Evolutionary conservation across 2,797 vertebrate genomes (phyloP).

Genomic region (Notolabrus celidotus): DNA sequence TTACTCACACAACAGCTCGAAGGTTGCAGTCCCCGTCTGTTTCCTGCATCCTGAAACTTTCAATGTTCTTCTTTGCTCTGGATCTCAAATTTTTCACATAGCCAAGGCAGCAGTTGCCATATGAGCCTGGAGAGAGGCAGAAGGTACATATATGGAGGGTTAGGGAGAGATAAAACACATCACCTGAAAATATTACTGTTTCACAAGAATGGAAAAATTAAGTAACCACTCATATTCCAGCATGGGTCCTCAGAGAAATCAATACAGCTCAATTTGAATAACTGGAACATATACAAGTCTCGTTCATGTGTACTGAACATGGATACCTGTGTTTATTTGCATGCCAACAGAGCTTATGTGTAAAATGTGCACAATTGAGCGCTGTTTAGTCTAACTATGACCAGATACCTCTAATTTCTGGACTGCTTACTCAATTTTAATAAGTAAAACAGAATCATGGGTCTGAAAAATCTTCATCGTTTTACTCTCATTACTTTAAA

Average conservation of each 20-base stretch:
- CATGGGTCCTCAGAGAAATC: background rate
- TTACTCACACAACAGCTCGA: conserved; percentile 83
- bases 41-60: conserved; percentile 75
- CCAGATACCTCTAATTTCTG: too few species aligned
- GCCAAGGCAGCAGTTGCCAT: conserved; percentile 82
- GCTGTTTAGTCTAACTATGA: background rate
- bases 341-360: background rate
- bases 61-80: background rate
- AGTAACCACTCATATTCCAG: too few species aligned
- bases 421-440: too few species aligned
- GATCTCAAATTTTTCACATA: background rate
- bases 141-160: background rate
- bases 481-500: background rate
- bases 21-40: conserved; percentile 86
- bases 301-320: too few species aligned
- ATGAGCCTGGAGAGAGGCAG: conserved; percentile 69
- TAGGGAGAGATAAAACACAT: background rate
- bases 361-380: background rate
- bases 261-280: background rate
- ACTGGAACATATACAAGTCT: too few species aligned
- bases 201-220: too few species aligned
- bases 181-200: too few species aligned
- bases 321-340: background rate
- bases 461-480: background rate
- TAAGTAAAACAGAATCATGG: background rate